A percentile compares a stretch with the other conserved stretches of the same genome.
These are phyloP conservation scores for Ornithoptera priamus DNA, from an alignment of 2,888 invertebrate species.

Conservation along the genomic window DNA sequence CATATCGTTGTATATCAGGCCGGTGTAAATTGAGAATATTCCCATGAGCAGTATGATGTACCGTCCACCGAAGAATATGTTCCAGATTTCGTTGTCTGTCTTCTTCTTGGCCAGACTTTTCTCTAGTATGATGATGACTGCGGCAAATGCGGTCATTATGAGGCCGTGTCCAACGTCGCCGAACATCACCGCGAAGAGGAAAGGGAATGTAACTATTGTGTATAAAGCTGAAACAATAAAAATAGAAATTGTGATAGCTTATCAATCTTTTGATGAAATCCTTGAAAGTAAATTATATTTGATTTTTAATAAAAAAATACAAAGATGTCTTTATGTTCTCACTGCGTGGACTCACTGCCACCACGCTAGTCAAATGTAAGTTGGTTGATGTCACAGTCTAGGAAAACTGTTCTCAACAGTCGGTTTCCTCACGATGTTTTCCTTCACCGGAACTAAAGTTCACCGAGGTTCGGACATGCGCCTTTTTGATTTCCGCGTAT, in stretches of 20 bases:
- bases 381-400: no score
- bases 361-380: no score
- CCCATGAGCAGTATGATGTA: conserved; percentile 88
- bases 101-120: conserved; percentile 76
- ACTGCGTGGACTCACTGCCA: no score
- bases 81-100: conserved; percentile 83
- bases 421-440: no score
- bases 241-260: background rate
- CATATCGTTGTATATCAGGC: conserved; percentile 86
- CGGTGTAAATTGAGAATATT: conserved; percentile 86
- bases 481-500: no score
- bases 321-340: no score
- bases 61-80: conserved; percentile 85
- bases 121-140: conserved; percentile 83
- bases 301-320: no score
- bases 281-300: background rate
- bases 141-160: conserved; percentile 83
- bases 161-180: conserved; percentile 87
- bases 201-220: conserved; percentile 87
- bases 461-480: no score
- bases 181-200: conserved; percentile 89
- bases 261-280: background rate
- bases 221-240: conserved; percentile 81
- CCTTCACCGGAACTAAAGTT: no score
- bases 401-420: no score